phyloP scores from a whole-genome alignment of 2,888 invertebrate genomes.

The Mesorhabditis sp. region DNA sequence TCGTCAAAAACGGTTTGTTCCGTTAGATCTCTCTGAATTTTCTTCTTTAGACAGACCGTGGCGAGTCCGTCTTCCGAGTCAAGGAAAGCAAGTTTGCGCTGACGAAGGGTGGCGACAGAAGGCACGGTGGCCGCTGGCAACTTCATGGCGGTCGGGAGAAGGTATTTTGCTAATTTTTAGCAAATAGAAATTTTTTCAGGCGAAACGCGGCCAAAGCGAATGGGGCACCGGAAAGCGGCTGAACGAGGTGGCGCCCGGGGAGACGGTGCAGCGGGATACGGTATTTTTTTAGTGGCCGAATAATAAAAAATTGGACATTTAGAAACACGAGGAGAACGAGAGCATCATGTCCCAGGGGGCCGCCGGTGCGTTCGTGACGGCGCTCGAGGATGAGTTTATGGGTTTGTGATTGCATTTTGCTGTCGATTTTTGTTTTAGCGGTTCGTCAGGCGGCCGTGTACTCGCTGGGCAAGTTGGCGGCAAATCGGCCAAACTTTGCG shows the following conservation, averaged over 20 bases:
- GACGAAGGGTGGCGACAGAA: not conserved
- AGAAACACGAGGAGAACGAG: conserved; percentile 71
- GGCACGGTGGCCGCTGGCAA: too few relatives aligned
- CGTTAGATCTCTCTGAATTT: not conserved
- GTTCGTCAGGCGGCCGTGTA: conserved; percentile 91
- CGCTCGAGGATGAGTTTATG: conserved; percentile 92
- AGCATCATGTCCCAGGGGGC: conserved; percentile 85
- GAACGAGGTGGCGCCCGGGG: conserved; percentile 78
- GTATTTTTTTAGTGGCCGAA: too few relatives aligned
- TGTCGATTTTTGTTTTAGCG: conserved; percentile 64
- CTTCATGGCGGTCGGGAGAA: too few relatives aligned
- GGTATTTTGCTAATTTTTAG: too few relatives aligned
- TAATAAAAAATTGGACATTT: not conserved
- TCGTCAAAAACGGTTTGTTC: conserved; percentile 78
- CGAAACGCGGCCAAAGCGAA: conserved; percentile 61
- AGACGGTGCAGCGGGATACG: conserved; percentile 56
- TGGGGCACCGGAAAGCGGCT: conserved; percentile 88
- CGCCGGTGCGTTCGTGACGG: conserved; percentile 96
- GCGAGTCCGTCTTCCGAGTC: not conserved
- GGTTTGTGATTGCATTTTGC: conserved; percentile 61
- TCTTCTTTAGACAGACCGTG: not conserved
- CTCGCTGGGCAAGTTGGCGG: conserved; percentile 82
- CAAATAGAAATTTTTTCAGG: too few relatives aligned
- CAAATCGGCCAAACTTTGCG: conserved; percentile 74
- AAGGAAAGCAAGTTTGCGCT: conserved; percentile 2